Evolutionary conservation across 2,797 vertebrate species (phyloP), one percentile per base, ranked within the genome.

Genomic region (Poecilia gillii): DNA sequence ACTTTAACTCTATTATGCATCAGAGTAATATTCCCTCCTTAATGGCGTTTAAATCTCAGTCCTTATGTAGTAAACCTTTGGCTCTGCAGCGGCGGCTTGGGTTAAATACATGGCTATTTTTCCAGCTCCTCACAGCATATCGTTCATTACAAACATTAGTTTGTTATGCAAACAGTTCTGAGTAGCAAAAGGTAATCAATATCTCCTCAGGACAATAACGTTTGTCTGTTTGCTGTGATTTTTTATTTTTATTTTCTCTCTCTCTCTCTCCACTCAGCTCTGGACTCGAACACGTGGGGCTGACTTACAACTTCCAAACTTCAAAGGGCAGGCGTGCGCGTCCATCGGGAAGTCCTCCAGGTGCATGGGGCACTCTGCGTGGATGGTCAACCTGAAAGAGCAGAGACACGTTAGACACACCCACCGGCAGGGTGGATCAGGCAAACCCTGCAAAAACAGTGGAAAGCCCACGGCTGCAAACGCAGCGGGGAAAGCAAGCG

Each of bases 301-400:
- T 71, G 79, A 99, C 98, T 95, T 95, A 99, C 98, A 99, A 93
- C 98, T 99, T 94, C 98, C 98, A 87, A 99, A 99, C 93, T 99
- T 99, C 86, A 99, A 95, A 2, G 98, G 98, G 90, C 98, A 99
- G 74, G 98, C 98, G 2, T 99, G 98, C 23, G 98, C 97, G 47
- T 99, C 98, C 98, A 99, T 99, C 0, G 98, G 98, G 93, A 99
- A 99, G 87, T 99, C 98, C 92, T 99, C 98, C 93, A 99, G 95
- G 91, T 99, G 98, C 98, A 99, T 99, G 74, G 98, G 98, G 77
- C 98, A 99, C 93, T 99, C 98, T 0, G 98, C 98, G 16, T 99
- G 98, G 86, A 99, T 99, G 14, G 98, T 99, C 89, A 99, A 93
- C 93, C 98, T 99, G 91, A 83, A 89, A 53, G 71, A 57, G 46